Evolutionary conservation across 2,113 vertebrate genomes (phyloP), one percentile per base, ranked within the genome.

Genomic region (Pseudopodoces humilis): DNA sequence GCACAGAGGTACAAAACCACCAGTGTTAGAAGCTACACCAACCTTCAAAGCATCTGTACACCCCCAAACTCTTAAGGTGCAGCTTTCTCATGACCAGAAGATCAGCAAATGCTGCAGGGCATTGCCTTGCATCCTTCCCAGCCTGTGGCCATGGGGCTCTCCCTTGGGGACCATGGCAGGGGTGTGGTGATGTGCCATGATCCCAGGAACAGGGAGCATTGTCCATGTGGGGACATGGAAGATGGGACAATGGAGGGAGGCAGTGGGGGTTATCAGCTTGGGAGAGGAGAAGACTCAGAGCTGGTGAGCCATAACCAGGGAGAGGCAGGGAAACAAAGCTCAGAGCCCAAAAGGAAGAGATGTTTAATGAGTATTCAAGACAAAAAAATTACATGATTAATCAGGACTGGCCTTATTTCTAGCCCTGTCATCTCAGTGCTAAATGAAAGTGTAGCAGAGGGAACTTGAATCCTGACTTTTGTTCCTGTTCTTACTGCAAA

Each of bases 181-280:
- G 21, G 2, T 0, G 3, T 37, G 46, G 43, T 47, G 35, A 17
- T 4, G 5, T 70, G 76, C 52, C 7, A 0, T 9, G 27, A 14
- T 24, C 35, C 27, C 53, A 59, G 67, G 22, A 55, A 13, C 8
- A 17, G 28, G 12, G 31, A 43, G 13, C 43, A 43, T 7, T 33
- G 58, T 27, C 33, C 15, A 1, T 33, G 13, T 9, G 7, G 35
- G 5, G 10, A 70, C 4, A 18, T 53, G 31, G n/a, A 53, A 65
- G 20, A 7, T 21, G 47, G 24, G 43, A 15, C 13, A 70, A 2
- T 0, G 0, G 18, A 22, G 60, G 27, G 50, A 82, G 58, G 13
- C 7, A 3, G 7, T 10, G 58, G 14, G 30, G n/a, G 24, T 20
- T 39, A 7, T 46, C 59, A 41, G 13, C 53, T 11, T 47, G 39